phyloP scores from a whole-genome alignment of 2,888 invertebrate species.

The Melolontha melolontha region DNA sequence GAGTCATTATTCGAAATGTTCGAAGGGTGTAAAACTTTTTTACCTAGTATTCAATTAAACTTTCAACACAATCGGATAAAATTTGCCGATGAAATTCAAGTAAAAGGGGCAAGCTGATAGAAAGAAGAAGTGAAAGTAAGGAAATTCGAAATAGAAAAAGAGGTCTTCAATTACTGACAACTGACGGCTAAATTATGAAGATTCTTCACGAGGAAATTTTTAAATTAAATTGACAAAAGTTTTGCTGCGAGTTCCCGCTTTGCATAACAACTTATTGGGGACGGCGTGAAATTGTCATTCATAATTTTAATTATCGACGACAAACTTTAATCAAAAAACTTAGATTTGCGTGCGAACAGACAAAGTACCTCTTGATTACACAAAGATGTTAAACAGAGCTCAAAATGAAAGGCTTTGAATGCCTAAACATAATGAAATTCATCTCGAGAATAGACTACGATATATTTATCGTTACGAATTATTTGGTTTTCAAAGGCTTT shows the following conservation, averaged over 20 bases:
- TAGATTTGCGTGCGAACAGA: constrained; percentile 28
- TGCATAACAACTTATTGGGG: constrained; percentile 42
- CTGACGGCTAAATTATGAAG: constrained; percentile 43
- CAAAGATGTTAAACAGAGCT: constrained; percentile 28
- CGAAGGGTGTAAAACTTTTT: too few relatives aligned
- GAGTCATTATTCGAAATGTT: too few relatives aligned
- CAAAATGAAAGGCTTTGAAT: constrained; percentile 27
- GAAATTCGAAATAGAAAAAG: constrained; percentile 23
- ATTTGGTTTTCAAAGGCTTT: too few relatives aligned
- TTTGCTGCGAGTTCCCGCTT: constrained; percentile 40
- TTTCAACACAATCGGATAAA: constrained; percentile 15
- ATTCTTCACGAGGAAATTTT: constrained; percentile 45
- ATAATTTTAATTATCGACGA: constrained; percentile 39
- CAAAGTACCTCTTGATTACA: constrained; percentile 34
- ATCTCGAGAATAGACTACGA: too few relatives aligned
- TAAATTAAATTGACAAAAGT: constrained; percentile 51
- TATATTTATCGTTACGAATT: too few relatives aligned
- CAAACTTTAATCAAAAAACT: constrained; percentile 39
- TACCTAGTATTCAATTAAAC: constrained; percentile 23
- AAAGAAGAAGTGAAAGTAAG: constrained; percentile 19
- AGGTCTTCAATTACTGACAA: constrained; percentile 43
- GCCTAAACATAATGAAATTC: constrained; percentile 26
- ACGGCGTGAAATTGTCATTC: constrained; percentile 37
- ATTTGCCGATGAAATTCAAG: constrained; percentile 14
- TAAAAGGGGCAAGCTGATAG: background rate